Evolutionary conservation across 2,797 vertebrate species (phyloP).

Genomic region (Smutsia temminckii): DNA sequence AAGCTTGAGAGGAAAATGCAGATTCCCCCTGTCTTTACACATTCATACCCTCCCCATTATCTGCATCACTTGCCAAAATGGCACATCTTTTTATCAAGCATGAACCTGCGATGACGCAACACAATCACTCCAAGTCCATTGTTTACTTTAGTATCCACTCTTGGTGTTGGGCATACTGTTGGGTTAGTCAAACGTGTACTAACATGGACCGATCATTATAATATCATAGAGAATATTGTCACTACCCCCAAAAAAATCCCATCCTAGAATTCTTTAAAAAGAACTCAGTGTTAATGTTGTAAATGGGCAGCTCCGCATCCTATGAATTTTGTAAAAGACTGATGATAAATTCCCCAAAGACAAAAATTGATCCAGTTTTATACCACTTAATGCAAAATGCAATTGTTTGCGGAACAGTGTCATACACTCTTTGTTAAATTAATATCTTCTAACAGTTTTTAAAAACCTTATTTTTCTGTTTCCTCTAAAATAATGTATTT

Average conservation of each 20-base stretch:
- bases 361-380: not conserved
- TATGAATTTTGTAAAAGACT: not conserved
- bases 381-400: not conserved
- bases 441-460: not conserved
- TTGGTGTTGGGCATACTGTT: not conserved
- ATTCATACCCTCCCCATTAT: not conserved
- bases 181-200: not conserved
- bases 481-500: no score
- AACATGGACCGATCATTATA: not conserved
- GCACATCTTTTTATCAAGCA: not conserved
- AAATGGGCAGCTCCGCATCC: not conserved
- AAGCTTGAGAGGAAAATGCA: not conserved
- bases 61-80: not conserved
- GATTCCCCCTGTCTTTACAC: no score
- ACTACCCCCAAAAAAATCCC: not conserved
- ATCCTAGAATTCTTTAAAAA: not conserved
- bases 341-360: not conserved
- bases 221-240: not conserved
- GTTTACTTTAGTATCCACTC: not conserved
- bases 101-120: not conserved
- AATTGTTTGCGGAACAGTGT: not conserved
- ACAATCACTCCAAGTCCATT: no score
- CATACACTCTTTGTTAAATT: not conserved
- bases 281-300: not conserved
- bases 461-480: not conserved